Evolutionary conservation across 2,888 invertebrate genomes (phyloP).

Genomic region (Drosophila histrio): DNA sequence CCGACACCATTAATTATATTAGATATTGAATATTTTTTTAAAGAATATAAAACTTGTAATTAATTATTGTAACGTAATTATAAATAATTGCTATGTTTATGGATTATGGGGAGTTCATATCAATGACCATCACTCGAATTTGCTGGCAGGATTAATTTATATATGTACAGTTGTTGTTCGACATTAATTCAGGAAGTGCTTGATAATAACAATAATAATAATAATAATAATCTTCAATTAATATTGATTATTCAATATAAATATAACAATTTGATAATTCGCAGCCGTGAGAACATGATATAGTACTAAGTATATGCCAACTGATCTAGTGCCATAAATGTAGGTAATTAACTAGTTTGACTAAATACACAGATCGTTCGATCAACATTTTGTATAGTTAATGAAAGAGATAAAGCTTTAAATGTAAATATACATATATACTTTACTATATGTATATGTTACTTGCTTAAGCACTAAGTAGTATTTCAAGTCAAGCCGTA

Average conservation of each 20-base stretch:
- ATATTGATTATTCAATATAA: background rate
- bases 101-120: background rate
- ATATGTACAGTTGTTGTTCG: background rate
- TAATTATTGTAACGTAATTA: too few relatives aligned
- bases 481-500: constrained; percentile 1
- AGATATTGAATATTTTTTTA: background rate
- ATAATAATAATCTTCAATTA: background rate
- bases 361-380: constrained; percentile 13
- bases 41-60: background rate
- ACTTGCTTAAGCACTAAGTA: background rate
- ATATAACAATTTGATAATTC: background rate
- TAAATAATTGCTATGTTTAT: background rate
- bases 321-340: background rate
- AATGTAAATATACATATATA: constrained; percentile 1
- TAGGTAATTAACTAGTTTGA: constrained; percentile 13
- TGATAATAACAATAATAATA: background rate
- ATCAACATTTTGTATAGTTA: background rate
- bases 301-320: background rate
- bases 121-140: background rate
- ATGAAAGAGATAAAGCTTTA: constrained; percentile 27
- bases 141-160: background rate
- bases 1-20: too few relatives aligned
- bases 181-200: background rate
- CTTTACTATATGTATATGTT: background rate
- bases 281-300: background rate